Base-by-base conservation (phyloP, 35 echinoderm and acorn worm genomes). In the Patiria miniata region DNA sequence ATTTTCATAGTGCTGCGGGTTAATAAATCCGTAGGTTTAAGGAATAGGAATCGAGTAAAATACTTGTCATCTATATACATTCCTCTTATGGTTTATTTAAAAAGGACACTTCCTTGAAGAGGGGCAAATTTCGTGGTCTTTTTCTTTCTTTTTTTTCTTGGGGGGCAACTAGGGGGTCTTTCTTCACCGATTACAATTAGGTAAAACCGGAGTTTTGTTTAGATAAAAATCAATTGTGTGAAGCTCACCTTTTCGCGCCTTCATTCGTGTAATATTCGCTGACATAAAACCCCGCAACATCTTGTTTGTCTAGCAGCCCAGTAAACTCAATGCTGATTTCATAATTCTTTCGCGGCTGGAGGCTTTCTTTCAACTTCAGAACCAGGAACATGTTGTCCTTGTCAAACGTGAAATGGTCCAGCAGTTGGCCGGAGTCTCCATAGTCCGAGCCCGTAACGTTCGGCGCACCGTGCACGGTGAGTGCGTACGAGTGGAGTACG, bases 301-400 rank as follows among this genome's bases (percentile, higher is more conserved):
- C 52, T n/a, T n/a, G n/a, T 1, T 42, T 47, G 53, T 84, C 51
- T 36, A 84, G 16, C 19, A 84, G 36, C 12, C 82, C 82, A 10
- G 33, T 37, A 60, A 59, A 84, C 30, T 9, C 51, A 59, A 84
- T 84, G 19, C 59, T 14, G 19, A 84, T 61, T 84, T 84, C 82
- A n/a, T 84, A 84, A 39, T 84, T 36, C 59, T 84, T 58, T 6
- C 17, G 51, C 21, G 21, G 29, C 19, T 53, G 53, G n/a, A 84
- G 53, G 33, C 36, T 37, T 30, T 60, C 8, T 23, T 21, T 36
- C 15, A 51, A 17, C 28, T n/a, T 22, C 12, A 84, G 32, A 58
- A 59, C 36, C 54, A 84, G n/a, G 57, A 84, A 84, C 51, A 57
- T 51, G 28, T 84, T 57, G 7, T 39, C 18, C 7, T 30, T n/a